Base-by-base conservation (phyloP, 1,140 invertebrate species). In the Papilio helenus region DNA sequence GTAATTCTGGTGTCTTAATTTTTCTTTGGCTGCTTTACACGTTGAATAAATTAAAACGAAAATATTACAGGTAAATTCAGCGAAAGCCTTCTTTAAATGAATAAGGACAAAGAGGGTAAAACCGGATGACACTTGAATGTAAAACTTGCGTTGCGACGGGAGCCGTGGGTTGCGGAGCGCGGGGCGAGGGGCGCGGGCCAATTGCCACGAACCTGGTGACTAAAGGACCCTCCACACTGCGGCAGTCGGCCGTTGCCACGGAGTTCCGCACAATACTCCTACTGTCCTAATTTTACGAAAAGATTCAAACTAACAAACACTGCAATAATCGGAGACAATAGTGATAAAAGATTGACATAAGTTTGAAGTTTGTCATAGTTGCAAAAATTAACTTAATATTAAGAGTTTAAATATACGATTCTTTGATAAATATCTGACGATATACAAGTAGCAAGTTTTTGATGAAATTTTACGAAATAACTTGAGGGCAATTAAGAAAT, bases 161-260 rank as follows among this genome's bases (percentile, higher is more conserved):
- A 55, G 61, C 29, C 1, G 23, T 4, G 74, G 16, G 55, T 20
- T 29, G 0, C 16, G 39, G 55, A 2, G 16, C 12, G 23, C 14
- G 74, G 23, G 55, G 58, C 49, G 3, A 14, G n/a, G 55, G n/a
- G 8, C 42, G 55, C 76, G 76, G 55, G 34, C 51, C 76, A 77
- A 77, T 77, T 77, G 51, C 26, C 76, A n/a, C 76, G 55, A 65
- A 77, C 76, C 76, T 77, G 74, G 55, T 23, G 14, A n/a, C 76
- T 61, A 29, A 39, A 77, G 76, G 44, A 58, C 76, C 55, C 76
- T 77, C 76, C 76, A 77, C 76, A 65, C 55, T 77, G 76, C 76
- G 76, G 76, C 39, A 77, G 76, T 61, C 76, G 55, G 76, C 44
- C 76, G 76, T 77, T 77, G 76, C 51, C 55, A 77, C 76, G 76